Evolutionary conservation across 2,113 vertebrate genomes (phyloP).

Genomic region (Chloropsis cyanopogon): DNA sequence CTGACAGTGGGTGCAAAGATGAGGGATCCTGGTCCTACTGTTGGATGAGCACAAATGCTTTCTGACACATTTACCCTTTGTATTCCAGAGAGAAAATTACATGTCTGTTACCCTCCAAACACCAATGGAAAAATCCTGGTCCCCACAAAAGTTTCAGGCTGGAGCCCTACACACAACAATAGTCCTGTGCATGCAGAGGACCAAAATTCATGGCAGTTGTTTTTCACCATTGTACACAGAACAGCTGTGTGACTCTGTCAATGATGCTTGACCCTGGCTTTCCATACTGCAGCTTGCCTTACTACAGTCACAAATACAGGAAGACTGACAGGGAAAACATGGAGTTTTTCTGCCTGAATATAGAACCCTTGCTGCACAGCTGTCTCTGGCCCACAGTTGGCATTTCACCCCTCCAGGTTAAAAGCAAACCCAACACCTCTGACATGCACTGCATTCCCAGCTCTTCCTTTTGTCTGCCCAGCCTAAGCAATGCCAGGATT

Average conservation of each 20-base stretch:
- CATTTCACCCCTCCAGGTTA: not conserved
- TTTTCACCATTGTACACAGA: not conserved
- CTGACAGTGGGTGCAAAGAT: not conserved
- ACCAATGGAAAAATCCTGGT: not conserved
- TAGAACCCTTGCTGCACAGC: not conserved
- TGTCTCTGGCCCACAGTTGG: not conserved
- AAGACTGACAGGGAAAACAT: not conserved
- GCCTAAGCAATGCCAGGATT: not conserved
- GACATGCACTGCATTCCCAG: not conserved
- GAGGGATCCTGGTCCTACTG: not conserved
- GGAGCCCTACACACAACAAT: not conserved
- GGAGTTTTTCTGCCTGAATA: not conserved
- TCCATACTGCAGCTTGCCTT: not conserved
- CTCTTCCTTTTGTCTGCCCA: not conserved
- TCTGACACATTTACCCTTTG: not conserved
- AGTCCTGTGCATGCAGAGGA: not conserved
- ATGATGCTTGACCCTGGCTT: not conserved
- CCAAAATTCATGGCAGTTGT: not conserved
- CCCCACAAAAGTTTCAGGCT: not conserved
- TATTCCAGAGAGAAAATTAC: not conserved
- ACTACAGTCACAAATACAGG: not conserved
- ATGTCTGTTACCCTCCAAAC: not conserved
- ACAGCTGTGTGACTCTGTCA: not conserved
- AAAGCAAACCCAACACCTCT: not conserved
- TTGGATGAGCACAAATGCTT: not conserved